A percentile compares a stretch with the other conserved stretches of the same genome.
Evolutionary conservation across 2,113 vertebrate species (phyloP).

Genomic region (Meleagris gallopavo): DNA sequence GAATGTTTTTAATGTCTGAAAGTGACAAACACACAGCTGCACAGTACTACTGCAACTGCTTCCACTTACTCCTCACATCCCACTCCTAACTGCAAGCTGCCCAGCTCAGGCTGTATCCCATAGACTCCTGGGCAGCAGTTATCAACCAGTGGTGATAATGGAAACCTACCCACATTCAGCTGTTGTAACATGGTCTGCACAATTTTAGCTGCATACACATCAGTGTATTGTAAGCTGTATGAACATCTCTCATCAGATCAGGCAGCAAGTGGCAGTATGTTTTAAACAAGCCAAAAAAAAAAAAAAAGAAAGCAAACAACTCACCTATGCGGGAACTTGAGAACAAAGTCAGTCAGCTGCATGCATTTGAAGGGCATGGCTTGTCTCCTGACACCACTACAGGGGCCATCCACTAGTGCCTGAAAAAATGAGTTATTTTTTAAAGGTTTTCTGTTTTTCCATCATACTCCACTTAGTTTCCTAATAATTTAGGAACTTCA

Average conservation of each 20-base stretch:
- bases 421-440: slow-evolving; percentile 20
- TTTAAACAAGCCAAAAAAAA: neutral
- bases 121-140: neutral
- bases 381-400: slow-evolving; percentile 92
- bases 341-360: slow-evolving; percentile 92
- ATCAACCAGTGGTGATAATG: rapidly evolving
- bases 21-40: neutral
- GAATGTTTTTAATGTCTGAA: neutral
- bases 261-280: neutral
- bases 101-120: rapidly evolving
- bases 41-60: neutral
- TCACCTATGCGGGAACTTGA: slow-evolving; percentile 94
- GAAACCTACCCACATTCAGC: neutral
- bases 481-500: rapidly evolving
- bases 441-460: neutral
- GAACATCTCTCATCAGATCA: neutral
- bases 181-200: rapidly evolving
- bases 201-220: neutral
- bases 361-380: slow-evolving; percentile 93
- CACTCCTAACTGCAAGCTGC: neutral
- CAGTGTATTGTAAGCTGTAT: neutral
- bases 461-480: neutral
- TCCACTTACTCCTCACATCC: neutral
- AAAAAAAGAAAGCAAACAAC: neutral
- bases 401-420: slow-evolving; percentile 95